Evolutionary conservation across 2,888 invertebrate species (phyloP), one percentile per base, ranked within the genome.

Genomic region (Spodoptera littoralis): DNA sequence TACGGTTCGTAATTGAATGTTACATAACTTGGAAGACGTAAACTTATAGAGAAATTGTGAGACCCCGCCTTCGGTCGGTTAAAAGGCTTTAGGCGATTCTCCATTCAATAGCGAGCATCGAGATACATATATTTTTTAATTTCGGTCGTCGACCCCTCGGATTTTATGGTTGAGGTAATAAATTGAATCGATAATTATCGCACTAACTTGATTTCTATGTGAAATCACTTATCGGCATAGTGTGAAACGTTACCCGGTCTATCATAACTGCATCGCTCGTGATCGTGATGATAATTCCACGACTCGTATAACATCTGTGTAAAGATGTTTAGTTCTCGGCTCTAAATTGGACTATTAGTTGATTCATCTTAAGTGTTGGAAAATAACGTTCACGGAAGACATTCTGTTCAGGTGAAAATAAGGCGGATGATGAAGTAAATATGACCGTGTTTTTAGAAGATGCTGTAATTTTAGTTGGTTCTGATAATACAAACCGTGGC

Each of bases 21-120:
- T 92, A 89, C 87, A 88, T 88, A 92, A 92, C 81, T 62, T 76
- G 81, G 84, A 79, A 85, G 79, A 80, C 80, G 78, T 79, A 80
- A 84, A 87, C 88, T 89, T 85, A 86, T 85, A 87, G 91, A 89
- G 91, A 92, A 90, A 92, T 91, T 89, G 87, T 89, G 85, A 84
- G 80, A 83, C 85, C 81, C 84, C 88, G 87, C 89, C 88, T 90
- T 87, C 86, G 87, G 86, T 85, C 84, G 86, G 84, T 88, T 84
- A 85, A 87, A 90, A 83, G 84, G 90, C 90, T 90, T 80, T 82
- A 86, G 91, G 92, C 92, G 86, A 90, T 90, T 90, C 89, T 90
- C 88, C 86, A 90, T 91, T 90, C 88, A 88, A 87, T 85, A 85
- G 82, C 83, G 79, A 82, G 82, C 80, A 84, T 87, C 85, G 84